A percentile compares a stretch with the other conserved stretches of the same genome.
These are phyloP conservation scores for Brotula barbata DNA, from an alignment of 2,797 vertebrate genomes.

Conservation along the genomic window DNA sequence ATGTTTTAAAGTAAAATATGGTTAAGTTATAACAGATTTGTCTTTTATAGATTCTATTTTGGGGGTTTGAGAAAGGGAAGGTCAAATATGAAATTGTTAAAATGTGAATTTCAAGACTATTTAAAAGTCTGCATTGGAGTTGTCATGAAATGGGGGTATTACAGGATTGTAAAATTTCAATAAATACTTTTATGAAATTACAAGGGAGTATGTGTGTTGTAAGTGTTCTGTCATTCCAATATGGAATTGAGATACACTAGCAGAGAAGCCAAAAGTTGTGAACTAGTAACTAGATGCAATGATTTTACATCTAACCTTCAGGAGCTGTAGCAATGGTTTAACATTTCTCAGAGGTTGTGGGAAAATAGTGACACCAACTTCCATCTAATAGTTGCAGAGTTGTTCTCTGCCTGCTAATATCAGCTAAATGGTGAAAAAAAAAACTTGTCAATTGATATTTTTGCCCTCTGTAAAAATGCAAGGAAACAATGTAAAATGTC, in stretches of 20 bases:
- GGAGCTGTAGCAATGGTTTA: too few relatives aligned
- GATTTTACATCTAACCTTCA: too few relatives aligned
- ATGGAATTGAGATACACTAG: conserved; percentile 1
- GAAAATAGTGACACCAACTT: too few relatives aligned
- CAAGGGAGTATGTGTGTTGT: conserved; percentile 52
- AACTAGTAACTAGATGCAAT: neutral
- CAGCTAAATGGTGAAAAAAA: neutral
- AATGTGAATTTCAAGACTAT: conserved; percentile 77
- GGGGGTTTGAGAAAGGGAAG: conserved; percentile 66
- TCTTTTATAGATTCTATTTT: conserved; percentile 79
- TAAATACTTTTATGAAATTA: conserved; percentile 84
- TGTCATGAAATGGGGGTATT: conserved; percentile 75
- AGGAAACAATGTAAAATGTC: neutral
- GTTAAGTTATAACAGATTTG: conserved; percentile 65
- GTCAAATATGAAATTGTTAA: conserved; percentile 68
- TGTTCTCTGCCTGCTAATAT: neutral
- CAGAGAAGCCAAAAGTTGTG: too few relatives aligned
- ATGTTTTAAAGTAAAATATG: conserved; percentile 41
- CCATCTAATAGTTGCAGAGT: too few relatives aligned
- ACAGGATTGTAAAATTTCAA: conserved; percentile 85
- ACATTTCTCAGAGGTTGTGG: too few relatives aligned
- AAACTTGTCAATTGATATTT: neutral
- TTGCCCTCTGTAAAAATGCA: neutral
- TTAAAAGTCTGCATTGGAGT: conserved; percentile 78
- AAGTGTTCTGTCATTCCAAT: conserved; percentile 48